Evolutionary conservation across 2,888 invertebrate species (phyloP).

Genomic region (Erebia aethiops): DNA sequence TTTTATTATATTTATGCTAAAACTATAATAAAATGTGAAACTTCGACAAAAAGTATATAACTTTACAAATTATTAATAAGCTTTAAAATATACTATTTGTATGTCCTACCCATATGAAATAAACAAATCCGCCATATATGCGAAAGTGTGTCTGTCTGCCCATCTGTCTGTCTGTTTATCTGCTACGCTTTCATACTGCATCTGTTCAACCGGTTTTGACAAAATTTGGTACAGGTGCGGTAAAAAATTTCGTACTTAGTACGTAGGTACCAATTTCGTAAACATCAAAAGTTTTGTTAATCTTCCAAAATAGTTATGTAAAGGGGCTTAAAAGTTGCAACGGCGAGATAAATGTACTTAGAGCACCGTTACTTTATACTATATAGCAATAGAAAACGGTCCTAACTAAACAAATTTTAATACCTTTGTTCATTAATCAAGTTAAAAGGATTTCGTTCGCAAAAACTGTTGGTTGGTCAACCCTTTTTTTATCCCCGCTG

Average conservation of each 20-base stretch:
- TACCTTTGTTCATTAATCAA: conserved; percentile 75
- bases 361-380: conserved; percentile 45
- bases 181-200: too few relatives aligned
- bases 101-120: too few relatives aligned
- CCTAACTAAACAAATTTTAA: conserved; percentile 68
- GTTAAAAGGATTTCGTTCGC: conserved; percentile 67
- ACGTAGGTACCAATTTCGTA: neutral
- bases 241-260: neutral
- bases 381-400: conserved; percentile 40
- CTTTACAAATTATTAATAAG: too few relatives aligned
- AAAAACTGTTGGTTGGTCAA: conserved; percentile 65
- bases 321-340: conserved; percentile 19
- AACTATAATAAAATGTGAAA: neutral
- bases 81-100: too few relatives aligned
- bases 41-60: too few relatives aligned
- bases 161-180: too few relatives aligned
- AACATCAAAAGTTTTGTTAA: conserved; percentile 2
- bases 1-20: neutral
- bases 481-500: conserved; percentile 63
- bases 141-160: too few relatives aligned
- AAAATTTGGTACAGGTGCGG: too few relatives aligned
- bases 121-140: too few relatives aligned
- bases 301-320: conserved; percentile 6
- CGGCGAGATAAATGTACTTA: conserved; percentile 42
- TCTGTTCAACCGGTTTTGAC: too few relatives aligned